Conservation (phyloP, 2,113 vertebrate species). For the Pteronura brasiliensis region DNA sequence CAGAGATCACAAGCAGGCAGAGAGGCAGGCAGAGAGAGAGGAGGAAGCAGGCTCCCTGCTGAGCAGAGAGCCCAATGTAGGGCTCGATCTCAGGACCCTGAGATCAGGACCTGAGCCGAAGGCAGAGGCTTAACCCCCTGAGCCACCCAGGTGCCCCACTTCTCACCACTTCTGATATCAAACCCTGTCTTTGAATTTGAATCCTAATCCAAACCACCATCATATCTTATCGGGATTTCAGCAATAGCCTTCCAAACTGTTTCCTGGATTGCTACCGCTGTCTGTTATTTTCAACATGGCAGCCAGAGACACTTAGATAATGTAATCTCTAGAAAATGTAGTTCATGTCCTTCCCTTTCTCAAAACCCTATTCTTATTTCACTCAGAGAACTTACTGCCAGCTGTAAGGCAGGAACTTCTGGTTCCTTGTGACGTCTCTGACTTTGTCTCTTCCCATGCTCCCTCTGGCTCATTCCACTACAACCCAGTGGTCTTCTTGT, state of each 20-base stretch:
- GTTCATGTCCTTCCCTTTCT: background rate
- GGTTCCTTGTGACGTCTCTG: background rate
- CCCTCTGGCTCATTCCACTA: background rate
- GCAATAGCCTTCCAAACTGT: background rate
- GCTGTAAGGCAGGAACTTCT: no score
- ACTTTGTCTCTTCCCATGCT: background rate
- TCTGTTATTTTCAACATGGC: background rate
- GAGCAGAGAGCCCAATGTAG: no score
- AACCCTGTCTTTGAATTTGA: background rate
- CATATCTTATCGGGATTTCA: background rate
- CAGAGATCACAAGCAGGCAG: no score
- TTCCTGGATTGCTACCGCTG: no score
- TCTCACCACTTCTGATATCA: background rate
- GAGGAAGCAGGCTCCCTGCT: no score
- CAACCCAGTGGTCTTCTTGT: background rate
- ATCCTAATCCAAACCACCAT: background rate
- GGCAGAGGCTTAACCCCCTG: no score
- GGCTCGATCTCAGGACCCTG: no score
- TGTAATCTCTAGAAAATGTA: background rate
- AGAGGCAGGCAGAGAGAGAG: no score
- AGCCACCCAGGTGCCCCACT: background rate
- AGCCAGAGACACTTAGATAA: background rate
- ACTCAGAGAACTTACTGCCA: background rate
- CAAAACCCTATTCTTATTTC: background rate
- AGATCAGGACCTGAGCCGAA: no score